Evolutionary conservation across 2,888 invertebrate genomes (phyloP), one percentile per base, ranked within the genome.

Genomic region (Neoascia interrupta): DNA sequence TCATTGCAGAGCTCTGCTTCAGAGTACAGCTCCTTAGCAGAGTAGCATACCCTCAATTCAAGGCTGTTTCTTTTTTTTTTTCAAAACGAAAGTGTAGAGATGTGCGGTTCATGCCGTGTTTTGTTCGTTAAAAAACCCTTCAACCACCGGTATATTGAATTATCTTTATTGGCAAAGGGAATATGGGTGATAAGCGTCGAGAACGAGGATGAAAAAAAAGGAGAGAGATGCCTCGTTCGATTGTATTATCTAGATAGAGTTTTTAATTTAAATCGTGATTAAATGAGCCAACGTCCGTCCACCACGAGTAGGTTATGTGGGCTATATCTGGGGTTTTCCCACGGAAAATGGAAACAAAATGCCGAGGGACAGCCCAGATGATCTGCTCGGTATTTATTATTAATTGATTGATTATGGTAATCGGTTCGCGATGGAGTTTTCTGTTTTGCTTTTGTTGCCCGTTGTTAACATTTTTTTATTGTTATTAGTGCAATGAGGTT

Each of bases 201-300:
- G 49, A 73, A 66, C 49, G 66, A 61, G 70, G 8, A 56, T 21
- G 6, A 47, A 26, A 26, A 11, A 41, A 41, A 28, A 34, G 37
- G 56, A 47, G 16, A 54, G 54, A 72, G 66, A 56, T 66, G 39
- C 79, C n/a, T n/a, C n/a, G 72, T 79, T 79, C 79, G 79, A 79
- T 79, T 79, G 79, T 66, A 79, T 79, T 79, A 79, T 79, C 79
- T 79, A 79, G 79, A 79, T 79, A 66, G 66, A 73, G 79, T 79
- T 79, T 76, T 79, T 79, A 79, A 79, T 79, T 79, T 79, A 79
- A 79, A 73, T 79, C 66, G 73, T 79, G 79, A 79, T 79, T 79
- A 79, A 72, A 73, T 56, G 79, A 51, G 66, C 49, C 73, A 60
- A 60, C 34, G 60, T 31, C n/a, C 34, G 23, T 5, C 34, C 43